Evolutionary conservation across 2,888 invertebrate species (phyloP).

Genomic region (Merodon equestris): DNA sequence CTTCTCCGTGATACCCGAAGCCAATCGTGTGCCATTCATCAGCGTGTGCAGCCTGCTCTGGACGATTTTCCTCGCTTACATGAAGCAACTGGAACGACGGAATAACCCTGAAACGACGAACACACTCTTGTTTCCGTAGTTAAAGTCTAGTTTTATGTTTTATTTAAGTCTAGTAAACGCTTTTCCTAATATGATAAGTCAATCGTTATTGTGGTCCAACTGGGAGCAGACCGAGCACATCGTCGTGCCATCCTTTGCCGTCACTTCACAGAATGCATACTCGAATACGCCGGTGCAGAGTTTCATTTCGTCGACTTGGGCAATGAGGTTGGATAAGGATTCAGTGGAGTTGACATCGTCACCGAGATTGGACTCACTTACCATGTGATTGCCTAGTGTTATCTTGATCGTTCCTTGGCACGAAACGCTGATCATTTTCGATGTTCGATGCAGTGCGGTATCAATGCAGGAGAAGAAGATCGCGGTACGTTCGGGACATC

Average conservation of each 20-base stretch:
- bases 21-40: constrained; percentile 86
- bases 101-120: not conserved
- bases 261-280: constrained; percentile 54
- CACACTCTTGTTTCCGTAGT: not conserved
- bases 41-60: constrained; percentile 86
- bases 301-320: constrained; percentile 59
- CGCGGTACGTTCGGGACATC: constrained; percentile 70
- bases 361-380: constrained; percentile 47
- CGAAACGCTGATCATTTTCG: constrained; percentile 69
- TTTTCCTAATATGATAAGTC: no score
- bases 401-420: constrained; percentile 59
- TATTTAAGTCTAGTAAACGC: not conserved
- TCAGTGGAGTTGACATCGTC: constrained; percentile 51
- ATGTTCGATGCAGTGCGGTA: constrained; percentile 50
- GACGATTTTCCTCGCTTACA: constrained; percentile 88
- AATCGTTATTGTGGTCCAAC: no score
- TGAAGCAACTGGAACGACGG: constrained; percentile 82
- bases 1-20: constrained; percentile 85
- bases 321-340: constrained; percentile 52
- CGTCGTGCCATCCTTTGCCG: constrained; percentile 18
- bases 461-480: constrained; percentile 71
- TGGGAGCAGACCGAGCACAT: constrained; percentile 20
- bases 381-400: constrained; percentile 44
- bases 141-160: constrained; percentile 15
- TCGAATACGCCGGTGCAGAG: constrained; percentile 43